Conservation (phyloP, 2,888 invertebrate genomes). For the Metellina segmentata region DNA sequence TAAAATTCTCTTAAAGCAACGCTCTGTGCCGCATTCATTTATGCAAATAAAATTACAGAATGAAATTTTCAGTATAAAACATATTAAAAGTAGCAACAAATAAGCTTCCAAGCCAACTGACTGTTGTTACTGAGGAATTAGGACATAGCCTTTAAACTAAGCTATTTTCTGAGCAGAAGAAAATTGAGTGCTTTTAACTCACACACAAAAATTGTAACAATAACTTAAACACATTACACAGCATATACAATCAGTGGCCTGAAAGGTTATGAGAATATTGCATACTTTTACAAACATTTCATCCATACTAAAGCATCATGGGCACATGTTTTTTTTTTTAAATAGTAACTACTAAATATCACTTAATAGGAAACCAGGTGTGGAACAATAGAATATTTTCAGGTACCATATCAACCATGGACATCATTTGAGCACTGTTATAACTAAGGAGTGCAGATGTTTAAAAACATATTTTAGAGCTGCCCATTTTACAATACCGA, state of each 20-base stretch:
- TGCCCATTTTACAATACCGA: constrained; percentile 16
- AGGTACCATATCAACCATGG: constrained; percentile 35
- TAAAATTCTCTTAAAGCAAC: no score
- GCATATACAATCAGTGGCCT: not conserved
- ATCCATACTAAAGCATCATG: not conserved
- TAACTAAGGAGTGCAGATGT: constrained; percentile 5
- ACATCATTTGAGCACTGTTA: constrained; percentile 37
- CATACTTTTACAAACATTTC: constrained; percentile 11
- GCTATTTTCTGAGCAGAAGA: not conserved
- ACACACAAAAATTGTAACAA: not conserved
- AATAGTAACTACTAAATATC: constrained; percentile 56
- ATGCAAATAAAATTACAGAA: no score
- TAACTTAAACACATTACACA: not conserved
- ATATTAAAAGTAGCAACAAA: no score
- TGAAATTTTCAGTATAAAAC: no score
- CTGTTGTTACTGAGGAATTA: no score
- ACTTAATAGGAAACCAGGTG: constrained; percentile 15
- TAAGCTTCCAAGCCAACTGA: no score
- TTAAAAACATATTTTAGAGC: constrained; percentile 25
- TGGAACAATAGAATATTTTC: constrained; percentile 26
- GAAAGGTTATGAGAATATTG: no score
- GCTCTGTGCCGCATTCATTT: no score
- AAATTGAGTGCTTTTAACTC: not conserved
- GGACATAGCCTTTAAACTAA: not conserved
- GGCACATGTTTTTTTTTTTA: not conserved